Base-by-base conservation (phyloP, 1,140 invertebrate genomes). In the Manduca sexta region DNA sequence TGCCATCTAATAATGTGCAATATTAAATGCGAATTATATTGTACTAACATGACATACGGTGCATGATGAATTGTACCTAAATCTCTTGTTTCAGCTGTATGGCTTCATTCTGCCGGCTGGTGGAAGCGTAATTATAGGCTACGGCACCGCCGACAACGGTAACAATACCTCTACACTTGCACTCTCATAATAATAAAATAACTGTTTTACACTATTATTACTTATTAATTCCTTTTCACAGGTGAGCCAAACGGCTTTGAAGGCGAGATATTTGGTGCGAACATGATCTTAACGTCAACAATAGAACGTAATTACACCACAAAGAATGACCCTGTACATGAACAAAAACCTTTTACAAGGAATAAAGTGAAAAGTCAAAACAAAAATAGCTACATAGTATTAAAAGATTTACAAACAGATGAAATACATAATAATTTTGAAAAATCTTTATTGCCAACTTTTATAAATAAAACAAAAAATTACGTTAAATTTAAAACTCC, bases 191-290 rank as follows among this genome's bases (percentile, higher is more conserved):
- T 26, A 26, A 26, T 8, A 26, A 5, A 26, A 26, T 26, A 5
- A 26, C 21, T 5, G 8, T 26, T n/a, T n/a, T 5, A 26, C 21
- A 11, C 14, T 49, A 16, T 29, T 30, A 26, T 49, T 37, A 39
- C 41, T 45, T 51, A 29, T 5, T 26, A 0, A 26, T 2, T 5
- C 21, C n/a, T n/a, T n/a, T n/a, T n/a, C 21, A 26, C 21, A 85
- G 82, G 90, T 11, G 64, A 88, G 15, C 88, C 90, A 38, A 91
- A 89, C 33, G 91, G 91, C 1, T 87, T 92, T 38, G 91, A 92
- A 74, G 91, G 91, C 3, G 86, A 91, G 52, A 86, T 92, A 40
- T 88, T 89, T 55, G 91, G 91, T n/a, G 90, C 90, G 60, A 91
- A 91, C 57, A 87, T 92, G 56, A 82, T 92, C 3, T 57, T 91